Conservation (phyloP, 1,140 invertebrate genomes). For the Lepeophtheirus salmonis region DNA sequence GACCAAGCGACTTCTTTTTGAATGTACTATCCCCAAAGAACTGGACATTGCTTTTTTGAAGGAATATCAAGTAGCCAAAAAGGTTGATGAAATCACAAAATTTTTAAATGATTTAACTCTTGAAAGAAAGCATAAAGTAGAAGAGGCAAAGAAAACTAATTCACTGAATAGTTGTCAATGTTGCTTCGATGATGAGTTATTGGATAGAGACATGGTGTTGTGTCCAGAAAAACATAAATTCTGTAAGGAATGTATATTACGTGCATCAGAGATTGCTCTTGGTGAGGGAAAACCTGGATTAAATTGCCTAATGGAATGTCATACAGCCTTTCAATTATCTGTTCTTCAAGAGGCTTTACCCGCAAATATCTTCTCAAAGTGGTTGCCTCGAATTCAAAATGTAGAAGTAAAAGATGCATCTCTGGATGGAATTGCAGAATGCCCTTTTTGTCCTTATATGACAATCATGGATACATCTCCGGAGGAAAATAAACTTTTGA, state of each 20-base stretch:
- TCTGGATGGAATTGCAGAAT: conserved; percentile 38
- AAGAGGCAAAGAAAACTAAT: conserved; percentile 25
- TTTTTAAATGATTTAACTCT: conserved; percentile 25
- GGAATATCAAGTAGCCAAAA: conserved; percentile 32
- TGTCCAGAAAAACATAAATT: conserved; percentile 39
- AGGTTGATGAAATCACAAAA: conserved; percentile 30
- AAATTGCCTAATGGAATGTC: conserved; percentile 32
- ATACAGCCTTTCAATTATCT: conserved; percentile 29
- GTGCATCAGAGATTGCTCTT: conserved; percentile 32
- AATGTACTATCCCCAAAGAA: conserved; percentile 16
- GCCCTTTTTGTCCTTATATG: conserved; percentile 43
- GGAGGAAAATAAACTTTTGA: conserved; percentile 39
- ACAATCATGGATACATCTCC: conserved; percentile 34
- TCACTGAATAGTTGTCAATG: conserved; percentile 34
- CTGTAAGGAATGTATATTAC: conserved; percentile 37
- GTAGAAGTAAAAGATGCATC: conserved; percentile 39
- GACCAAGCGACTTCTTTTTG: conserved; percentile 16
- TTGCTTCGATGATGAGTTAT: conserved; percentile 39
- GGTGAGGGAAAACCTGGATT: conserved; percentile 35
- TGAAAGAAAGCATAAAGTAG: conserved; percentile 23
- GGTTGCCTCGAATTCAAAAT: conserved; percentile 34
- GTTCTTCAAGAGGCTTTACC: conserved; percentile 32
- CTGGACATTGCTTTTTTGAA: conserved; percentile 25
- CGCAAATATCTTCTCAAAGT: conserved; percentile 34
- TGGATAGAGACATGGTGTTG: conserved; percentile 35